Evolutionary conservation across 2,888 invertebrate genomes (phyloP), one percentile per base, ranked within the genome.

Genomic region (Corbicula japonica): DNA sequence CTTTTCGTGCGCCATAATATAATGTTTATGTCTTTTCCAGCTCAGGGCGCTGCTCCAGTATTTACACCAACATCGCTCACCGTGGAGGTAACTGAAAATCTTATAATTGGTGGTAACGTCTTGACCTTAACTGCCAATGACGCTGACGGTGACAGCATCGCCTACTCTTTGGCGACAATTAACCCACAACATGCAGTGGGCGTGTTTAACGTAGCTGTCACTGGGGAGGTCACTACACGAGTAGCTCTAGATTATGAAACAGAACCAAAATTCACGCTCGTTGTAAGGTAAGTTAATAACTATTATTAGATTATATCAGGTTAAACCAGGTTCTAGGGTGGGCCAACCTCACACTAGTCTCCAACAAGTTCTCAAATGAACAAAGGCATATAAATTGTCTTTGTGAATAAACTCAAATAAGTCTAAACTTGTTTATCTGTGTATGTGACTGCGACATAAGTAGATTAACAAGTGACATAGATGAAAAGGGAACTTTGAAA

Each of bases 141-240:
- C 26, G 35, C 68, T 23, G 77, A 77, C 48, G 77, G 72, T 12
- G 77, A 77, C 41, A 69, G 41, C 4, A 52, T 77, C 0, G 44
- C 58, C n/a, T 72, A 72, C 38, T 50, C 23, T 6, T 21, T 68
- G 28, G 54, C 46, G 34, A 61, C 77, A 21, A 48, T 66, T 10
- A 66, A 46, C 26, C 77, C 77, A 32, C 60, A 35, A 21, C 30
- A 72, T 46, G 66, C 66, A n/a, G 52, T 38, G 41, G 54, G 44
- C 2, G 21, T 72, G 32, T 77, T 77, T 46, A 66, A 66, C 32
- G 72, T 77, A 12, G 77, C 77, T 3, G 61, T 72, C 4, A 66
- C 72, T 12, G 77, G 77, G 1, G 77, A 77, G 52, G 50, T 77
- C 5, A 77, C 72, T 12, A 72, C 44, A 32, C 66, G 41, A 30